Base-by-base conservation (phyloP, 2,113 vertebrate genomes). In the Saccopteryx bilineata region DNA sequence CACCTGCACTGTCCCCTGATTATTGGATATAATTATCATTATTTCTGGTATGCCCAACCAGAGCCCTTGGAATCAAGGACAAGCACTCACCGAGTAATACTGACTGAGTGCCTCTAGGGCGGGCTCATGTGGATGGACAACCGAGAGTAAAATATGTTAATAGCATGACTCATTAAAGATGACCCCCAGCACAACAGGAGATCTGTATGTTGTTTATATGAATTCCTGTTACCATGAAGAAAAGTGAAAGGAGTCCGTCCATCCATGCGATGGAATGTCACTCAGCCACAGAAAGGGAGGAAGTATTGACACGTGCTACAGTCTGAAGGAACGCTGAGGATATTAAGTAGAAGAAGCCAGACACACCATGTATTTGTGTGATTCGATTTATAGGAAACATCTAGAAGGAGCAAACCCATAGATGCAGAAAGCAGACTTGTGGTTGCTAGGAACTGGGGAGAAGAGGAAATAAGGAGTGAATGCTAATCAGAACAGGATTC, bases 211-310 rank as follows among this genome's bases (percentile, higher is more conserved):
- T 65, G 19, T 88, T 85, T 58, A 12, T 81, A 13, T 50, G 26
- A 88, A 84, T 88, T 80, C 69, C 11, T 19, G 3, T 97, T 92
- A 56, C 39, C 13, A 23, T 9, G 12, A 91, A 63, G 21, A 92
- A 15, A 80, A 79, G 5, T 17, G 48, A 71, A 90, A 90, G 39
- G 39, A 4, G 7, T 58, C 23, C 61, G 33, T 33, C 33, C 21
- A 23, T 33, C 33, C 21, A 23, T 76, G 23, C 28, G 61, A 31
- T 76, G 61, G 80, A 90, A 63, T 92, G 68, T 48, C 61, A 79
- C 33, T 87, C n/a, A 56, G 9, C 11, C n/a, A 31, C 54, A 65
- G 66, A 91, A 88, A 71, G 33, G 5, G 78, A 60, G 33, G 39
- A 58, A 21, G 9, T 69, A 72, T 28, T 79, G 8, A 69, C 18